Base-by-base conservation (phyloP, 2,888 invertebrate species). In the Spodoptera littoralis region DNA sequence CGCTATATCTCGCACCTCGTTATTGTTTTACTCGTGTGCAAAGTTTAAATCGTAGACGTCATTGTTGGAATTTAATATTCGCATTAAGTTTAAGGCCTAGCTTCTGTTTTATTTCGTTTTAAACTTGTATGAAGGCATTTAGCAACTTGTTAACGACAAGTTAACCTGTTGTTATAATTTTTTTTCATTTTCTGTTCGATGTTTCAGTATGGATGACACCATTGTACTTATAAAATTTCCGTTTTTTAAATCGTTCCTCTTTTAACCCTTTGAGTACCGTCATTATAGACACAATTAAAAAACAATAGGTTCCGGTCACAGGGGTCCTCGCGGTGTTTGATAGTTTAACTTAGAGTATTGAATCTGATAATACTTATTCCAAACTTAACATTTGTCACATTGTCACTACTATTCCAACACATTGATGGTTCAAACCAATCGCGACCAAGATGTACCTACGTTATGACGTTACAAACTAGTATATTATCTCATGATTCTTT, bases 81-180 rank as follows among this genome's bases (percentile, higher is more conserved):
- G 9, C 42, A 54, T 44, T 55, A 60, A 54, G 27, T 27, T 27
- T 27, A 27, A 66, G 45, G 47, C 46, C 60, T 60, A 76, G 63
- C 64, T 57, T 65, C 46, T 54, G 45, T 47, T 64, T 61, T 58
- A 63, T 56, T 75, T 64, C 54, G 66, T 60, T 58, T 66, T 60
- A 77, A 36, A 53, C 57, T 60, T 46, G 53, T 53, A n/a, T 73
- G 62, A 77, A 77, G 79, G 79, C 60, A 59, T 68, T 60, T 62
- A 64, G 57, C 45, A 59, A 50, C 65, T 22, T 53, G 57, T 56
- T 50, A 62, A 62, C 53, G 24, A 64, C 48, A 27, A 70, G 41
- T 18, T 43, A 76, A 63, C 61, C 65, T 13, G 62, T 65, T 70
- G 11, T 24, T 49, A 24, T 67, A 59, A 61, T 64, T 30, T 48